These are phyloP conservation scores for Choreutis nemorana DNA, from an alignment of 2,888 invertebrate species.

Conservation along the genomic window DNA sequence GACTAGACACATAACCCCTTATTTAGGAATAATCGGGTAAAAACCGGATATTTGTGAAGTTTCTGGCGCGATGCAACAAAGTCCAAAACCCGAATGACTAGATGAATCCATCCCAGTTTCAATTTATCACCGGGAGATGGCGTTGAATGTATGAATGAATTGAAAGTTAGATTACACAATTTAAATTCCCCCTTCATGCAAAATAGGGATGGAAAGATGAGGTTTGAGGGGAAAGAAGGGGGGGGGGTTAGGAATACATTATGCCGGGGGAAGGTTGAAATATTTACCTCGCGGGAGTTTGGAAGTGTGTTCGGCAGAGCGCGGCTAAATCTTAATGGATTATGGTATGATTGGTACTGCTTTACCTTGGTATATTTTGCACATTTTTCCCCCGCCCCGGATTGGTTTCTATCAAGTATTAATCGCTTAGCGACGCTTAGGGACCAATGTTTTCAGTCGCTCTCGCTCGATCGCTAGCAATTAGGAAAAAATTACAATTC, in stretches of 20 bases:
- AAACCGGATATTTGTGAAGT: too few species aligned
- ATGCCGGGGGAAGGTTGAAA: constrained; percentile 44
- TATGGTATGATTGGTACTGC: constrained; percentile 57
- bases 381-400: constrained; percentile 26
- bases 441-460: constrained; percentile 20
- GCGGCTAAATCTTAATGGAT: constrained; percentile 62
- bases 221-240: constrained; percentile 51
- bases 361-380: constrained; percentile 45
- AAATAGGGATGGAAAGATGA: constrained; percentile 63
- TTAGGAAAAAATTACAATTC: constrained; percentile 43
- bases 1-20: too few species aligned
- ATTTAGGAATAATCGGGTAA: too few species aligned
- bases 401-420: constrained; percentile 36
- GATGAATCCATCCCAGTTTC: constrained; percentile 54
- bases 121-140: constrained; percentile 64
- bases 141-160: constrained; percentile 66
- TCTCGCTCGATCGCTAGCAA: constrained; percentile 26
- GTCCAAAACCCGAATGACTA: constrained; percentile 42
- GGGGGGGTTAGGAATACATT: constrained; percentile 48
- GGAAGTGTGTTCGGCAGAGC: constrained; percentile 54
- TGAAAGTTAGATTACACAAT: constrained; percentile 68
- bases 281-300: constrained; percentile 62
- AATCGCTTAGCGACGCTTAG: constrained; percentile 22
- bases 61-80: too few species aligned
- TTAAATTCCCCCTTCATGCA: constrained; percentile 67